Base-by-base conservation (phyloP, 2,888 invertebrate species). In the Proisotoma minuta region DNA sequence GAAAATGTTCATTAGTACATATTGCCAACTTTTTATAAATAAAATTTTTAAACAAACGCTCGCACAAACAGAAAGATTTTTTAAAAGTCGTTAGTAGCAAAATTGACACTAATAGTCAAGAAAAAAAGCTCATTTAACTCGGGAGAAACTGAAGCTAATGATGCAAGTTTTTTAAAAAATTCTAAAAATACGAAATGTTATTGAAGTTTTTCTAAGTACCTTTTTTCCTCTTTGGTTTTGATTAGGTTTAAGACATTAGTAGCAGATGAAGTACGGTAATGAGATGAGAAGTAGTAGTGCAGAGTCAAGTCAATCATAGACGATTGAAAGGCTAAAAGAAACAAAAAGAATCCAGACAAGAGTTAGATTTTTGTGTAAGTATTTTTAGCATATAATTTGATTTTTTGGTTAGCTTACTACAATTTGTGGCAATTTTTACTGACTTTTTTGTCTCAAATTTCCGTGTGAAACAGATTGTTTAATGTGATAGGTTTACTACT, bases 161-260 rank as follows among this genome's bases (percentile, higher is more conserved):
- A 20, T n/a, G n/a, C n/a, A n/a, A 43, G 43, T n/a, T 5, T 5
- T 20, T 12, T 18, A 22, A 39, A 39, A 39, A 54, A 20, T 26
- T 54, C 43, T 43, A 43, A 54, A 54, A 54, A 34, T 54, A 54
- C 15, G 43, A 43, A 54, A 39, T n/a, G 39, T 4, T 54, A 54
- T 34, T 54, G 2, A 20, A 39, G 23, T 54, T 24, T 12, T 50
- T 54, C 20, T n/a, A 54, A 54, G 53, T 54, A 54, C 53, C 53
- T 54, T 54, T n/a, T n/a, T 54, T 54, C 50, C 34, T 54, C 53
- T 54, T 54, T 54, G 53, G 53, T 39, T 52, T 54, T 20, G 53
- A 54, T 54, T 54, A 54, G 53, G 53, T 54, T 39, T 34, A 39
- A 54, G 53, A 54, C 53, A 54, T 54, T 18, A 39, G 34, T 39